Evolutionary conservation across 2,113 vertebrate genomes (phyloP), one percentile per base, ranked within the genome.

Genomic region (Platysteira castanea): DNA sequence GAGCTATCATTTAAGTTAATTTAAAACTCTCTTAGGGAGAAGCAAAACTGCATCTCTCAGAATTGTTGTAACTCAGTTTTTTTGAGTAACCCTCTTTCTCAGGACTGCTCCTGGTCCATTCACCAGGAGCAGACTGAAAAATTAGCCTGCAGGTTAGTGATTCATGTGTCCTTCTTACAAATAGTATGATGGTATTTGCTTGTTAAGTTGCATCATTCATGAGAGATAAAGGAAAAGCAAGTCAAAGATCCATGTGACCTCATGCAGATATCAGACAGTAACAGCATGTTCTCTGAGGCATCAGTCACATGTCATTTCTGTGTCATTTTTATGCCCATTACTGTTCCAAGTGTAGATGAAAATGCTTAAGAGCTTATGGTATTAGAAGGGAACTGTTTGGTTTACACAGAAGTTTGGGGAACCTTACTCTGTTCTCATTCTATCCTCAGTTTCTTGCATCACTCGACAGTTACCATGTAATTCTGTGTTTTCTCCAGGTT

Each of bases 161-260:
- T 85, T 96, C 44, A 7, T 33, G 44, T 75, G 64, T 41, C 52
- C 50, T 60, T 44, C 28, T 61, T 79, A 20, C 8, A 46, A 80
- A 33, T 49, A 47, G 27, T 57, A 2, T 18, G 26, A 56, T 69
- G 35, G 26, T 44, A 63, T 84, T 92, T 57, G 50, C 65, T 53
- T 65, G 57, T 63, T 89, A 78, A n/a, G 24, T 73, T 91, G 87
- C 50, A 46, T 95, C 88, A 79, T 90, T 94, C n/a, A 3, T 83
- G 74, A 28, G 56, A 74, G 76, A 83, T 64, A 78, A 92, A 64
- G 33, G 27, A 60, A 68, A 87, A 83, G 15, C 71, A 73, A 86
- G 30, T 84, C 33, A 27, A 30, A 80, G 61, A 56, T 12, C 26
- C 22, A 2, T 18, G 19, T 89, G 91, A 83, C 39, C 37, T 87